A percentile compares a stretch with the other conserved stretches of the same genome.
phyloP scores from a whole-genome alignment of 2,113 vertebrate genomes.

The Rhynchomys soricoides region DNA sequence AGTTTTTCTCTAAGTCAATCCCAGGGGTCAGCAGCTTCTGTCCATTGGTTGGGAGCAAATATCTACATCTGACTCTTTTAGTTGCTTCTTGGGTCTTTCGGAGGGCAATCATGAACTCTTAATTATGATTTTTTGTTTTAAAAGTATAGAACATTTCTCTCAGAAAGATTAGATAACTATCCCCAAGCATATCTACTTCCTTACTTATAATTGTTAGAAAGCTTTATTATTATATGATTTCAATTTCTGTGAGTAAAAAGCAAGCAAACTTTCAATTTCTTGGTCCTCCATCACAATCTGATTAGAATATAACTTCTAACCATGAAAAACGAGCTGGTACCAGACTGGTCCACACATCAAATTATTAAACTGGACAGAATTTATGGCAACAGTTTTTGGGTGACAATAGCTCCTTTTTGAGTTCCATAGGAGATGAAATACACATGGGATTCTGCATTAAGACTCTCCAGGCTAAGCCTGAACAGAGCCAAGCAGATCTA shows the following conservation, averaged over 20 bases:
- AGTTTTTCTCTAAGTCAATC: too few relatives aligned
- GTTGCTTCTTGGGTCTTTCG: too few relatives aligned
- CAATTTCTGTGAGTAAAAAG: not conserved
- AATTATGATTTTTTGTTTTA: not conserved
- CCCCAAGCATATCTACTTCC: not conserved
- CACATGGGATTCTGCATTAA: not conserved
- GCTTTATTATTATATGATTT: not conserved
- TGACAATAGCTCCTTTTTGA: not conserved
- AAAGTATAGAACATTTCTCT: not conserved
- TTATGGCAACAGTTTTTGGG: not conserved
- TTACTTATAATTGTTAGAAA: not conserved
- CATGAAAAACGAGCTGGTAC: not conserved
- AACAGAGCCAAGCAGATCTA: not conserved
- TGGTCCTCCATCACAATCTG: not conserved
- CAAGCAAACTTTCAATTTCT: not conserved
- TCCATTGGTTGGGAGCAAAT: too few relatives aligned
- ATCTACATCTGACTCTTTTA: too few relatives aligned
- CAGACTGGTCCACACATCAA: not conserved
- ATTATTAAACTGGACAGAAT: not conserved
- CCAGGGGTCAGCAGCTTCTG: too few relatives aligned
- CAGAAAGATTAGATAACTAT: not conserved
- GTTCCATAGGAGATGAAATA: not conserved
- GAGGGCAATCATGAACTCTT: too few relatives aligned
- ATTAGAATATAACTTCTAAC: not conserved
- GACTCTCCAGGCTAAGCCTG: not conserved